Base-by-base conservation (phyloP, 2,113 vertebrate species). In the Cyanistes caeruleus region DNA sequence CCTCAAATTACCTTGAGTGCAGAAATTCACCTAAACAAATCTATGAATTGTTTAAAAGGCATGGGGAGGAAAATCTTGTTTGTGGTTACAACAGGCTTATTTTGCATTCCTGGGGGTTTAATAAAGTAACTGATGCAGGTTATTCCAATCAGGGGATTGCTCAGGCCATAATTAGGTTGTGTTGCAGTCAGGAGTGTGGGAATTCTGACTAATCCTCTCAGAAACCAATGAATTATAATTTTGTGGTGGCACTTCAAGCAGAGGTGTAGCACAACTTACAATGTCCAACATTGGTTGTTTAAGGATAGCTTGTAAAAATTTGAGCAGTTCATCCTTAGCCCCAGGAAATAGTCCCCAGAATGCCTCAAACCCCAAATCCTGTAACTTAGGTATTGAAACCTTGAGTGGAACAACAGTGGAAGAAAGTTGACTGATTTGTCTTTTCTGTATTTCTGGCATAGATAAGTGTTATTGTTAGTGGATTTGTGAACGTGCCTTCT, bases 81-180 rank as follows among this genome's bases (percentile, higher is more conserved):
- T 60, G 33, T 0, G 1, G 46, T 51, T 3, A 55, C 21, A 23
- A 28, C 13, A 35, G n/a, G 15, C 31, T 37, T 75, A 16, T 64
- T 93, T 56, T 87, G 14, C 33, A 11, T 82, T 74, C 13, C 31
- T 70, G 37, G 41, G 27, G 18, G 15, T 70, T 74, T 70, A 35
- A 39, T 85, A 21, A 82, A 74, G 28, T 1, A 89, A 51, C 15
- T n/a, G 15, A 22, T 70, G 39, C 8, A 25, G 51, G 24, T 88
- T 82, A 67, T 75, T 92, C 22, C 31, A 28, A 14, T 27, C 30
- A 64, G 81, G 52, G 65, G 10, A 20, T 58, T 85, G 11, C 22
- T 67, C 5, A 31, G 31, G 9, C 43, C 43, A 30, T 44, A 28
- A 44, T 74, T 58, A 62, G 8, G 24, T 82, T 84, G 30, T 53